Evolutionary conservation across 2,113 vertebrate genomes (phyloP).

Genomic region (Carassius gibelio): DNA sequence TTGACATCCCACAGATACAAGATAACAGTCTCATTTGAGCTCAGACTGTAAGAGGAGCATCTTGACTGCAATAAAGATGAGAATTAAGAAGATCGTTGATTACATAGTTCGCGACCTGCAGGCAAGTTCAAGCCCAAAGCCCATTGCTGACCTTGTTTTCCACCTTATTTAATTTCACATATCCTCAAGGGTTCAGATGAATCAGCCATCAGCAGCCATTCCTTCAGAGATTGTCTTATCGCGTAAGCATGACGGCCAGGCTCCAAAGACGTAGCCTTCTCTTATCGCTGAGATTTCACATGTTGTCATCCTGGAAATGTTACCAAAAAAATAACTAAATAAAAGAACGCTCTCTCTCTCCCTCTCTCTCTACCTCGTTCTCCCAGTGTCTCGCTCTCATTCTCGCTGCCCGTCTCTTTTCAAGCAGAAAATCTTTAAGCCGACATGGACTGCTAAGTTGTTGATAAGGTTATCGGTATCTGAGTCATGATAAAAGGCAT

Average conservation of each 20-base stretch:
- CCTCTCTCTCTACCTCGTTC: background rate
- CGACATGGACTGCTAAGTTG: conserved; percentile 42
- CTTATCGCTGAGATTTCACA: conserved; percentile 43
- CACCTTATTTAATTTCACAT: conserved; percentile 49
- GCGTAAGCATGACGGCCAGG: conserved; percentile 49
- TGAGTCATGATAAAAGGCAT: conserved; percentile 28
- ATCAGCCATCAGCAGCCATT: conserved; percentile 50
- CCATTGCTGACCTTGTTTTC: conserved; percentile 32
- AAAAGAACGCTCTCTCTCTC: background rate
- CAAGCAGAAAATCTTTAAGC: conserved; percentile 40
- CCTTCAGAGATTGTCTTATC: conserved; percentile 52
- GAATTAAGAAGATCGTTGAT: conserved; percentile 13
- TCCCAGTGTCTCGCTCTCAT: background rate
- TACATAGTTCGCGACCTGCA: conserved; percentile 33
- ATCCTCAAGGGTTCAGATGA: conserved; percentile 36
- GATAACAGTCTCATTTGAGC: too few species aligned
- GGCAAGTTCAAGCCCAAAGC: conserved; percentile 43
- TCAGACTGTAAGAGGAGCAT: background rate
- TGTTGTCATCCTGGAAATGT: conserved; percentile 35
- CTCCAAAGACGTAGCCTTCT: conserved; percentile 32
- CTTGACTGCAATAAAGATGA: background rate
- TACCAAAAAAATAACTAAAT: conserved; percentile 1
- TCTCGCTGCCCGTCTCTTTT: background rate
- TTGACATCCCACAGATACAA: too few species aligned
- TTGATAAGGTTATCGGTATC: conserved; percentile 41